Base-by-base conservation (phyloP, 2,888 invertebrate species). In the Eupsilia transversa region DNA sequence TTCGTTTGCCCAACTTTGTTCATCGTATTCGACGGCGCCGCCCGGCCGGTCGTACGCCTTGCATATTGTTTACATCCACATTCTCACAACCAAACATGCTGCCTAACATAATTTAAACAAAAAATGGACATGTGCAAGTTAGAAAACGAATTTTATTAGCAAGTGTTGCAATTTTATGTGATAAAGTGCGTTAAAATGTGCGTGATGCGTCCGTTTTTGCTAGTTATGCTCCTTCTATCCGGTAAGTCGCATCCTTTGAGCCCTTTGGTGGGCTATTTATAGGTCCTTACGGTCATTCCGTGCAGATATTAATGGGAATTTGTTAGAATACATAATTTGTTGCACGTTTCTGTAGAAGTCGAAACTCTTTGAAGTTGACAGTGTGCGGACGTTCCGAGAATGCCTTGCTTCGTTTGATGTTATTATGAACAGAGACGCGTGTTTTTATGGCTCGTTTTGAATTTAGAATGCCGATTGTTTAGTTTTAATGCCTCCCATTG, bases 211-310 rank as follows among this genome's bases (percentile, higher is more conserved):
- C 90, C 89, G 84, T 87, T 94, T 87, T 88, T 95, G 77, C 88
- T 93, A 86, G 86, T 92, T 85, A 89, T 92, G 85, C 90, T 96
- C 85, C 86, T 95, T 87, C 89, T 95, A 90, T 93, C 93, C 92
- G 96, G 96, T 96, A 93, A 95, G 96, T 93, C 87, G 92, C 93
- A 94, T 94, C 94, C 92, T 93, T 91, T 91, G 88, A 87, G 91
- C 90, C 92, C 92, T 93, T 91, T 88, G 89, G 85, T 83, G 86
- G 82, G 90, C 94, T 95, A 95, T 95, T 95, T 94, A 89, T 95
- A 95, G 93, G 90, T 90, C 89, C 88, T 91, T 93, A 94, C 92
- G 92, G 93, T 93, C 93, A 93, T 93, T 92, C 91, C 89, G 90
- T 91, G 93, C 92, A 93, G 91, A 91, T 93, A 94, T 94, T 93